Evolutionary conservation across 2,888 invertebrate genomes (phyloP), one percentile per base, ranked within the genome.

Genomic region (Lysandra coridon): DNA sequence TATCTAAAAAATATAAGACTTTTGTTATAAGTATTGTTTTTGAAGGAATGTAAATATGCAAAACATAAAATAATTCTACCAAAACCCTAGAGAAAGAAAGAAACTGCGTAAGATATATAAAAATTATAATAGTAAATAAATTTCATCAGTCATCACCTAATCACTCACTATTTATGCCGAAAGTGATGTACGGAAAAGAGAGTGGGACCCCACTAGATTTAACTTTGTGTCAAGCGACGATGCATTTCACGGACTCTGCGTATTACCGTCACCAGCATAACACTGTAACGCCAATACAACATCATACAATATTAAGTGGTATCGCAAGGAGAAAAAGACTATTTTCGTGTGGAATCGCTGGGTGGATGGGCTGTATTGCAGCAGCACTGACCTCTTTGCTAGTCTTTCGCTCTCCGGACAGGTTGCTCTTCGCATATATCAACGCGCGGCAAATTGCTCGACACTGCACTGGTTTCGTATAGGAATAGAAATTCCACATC

Each of bases 241-340:
- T 80, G 81, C 81, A 81, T 81, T 81, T 81, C 81, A 81, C 81
- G 80, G 80, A 78, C 76, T 79, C 80, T 79, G 80, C 64, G 62
- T 81, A 53, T 53, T 62, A 33, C 14, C 44, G 23, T 44, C 17
- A 40, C 10, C 7, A 4, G 10, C 40, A n/a, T 57, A 79, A 79
- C 44, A 44, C 12, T 53, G n/a, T 69, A 14, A 76, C 62, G 44
- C 76, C 60, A 33, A 62, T 12, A 14, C 37, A n/a, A 4, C 6
- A 7, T 23, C 4, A 23, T 17, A 30, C 5, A 57, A 80, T 33
- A 62, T 2, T 17, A 17, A 23, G 40, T 76, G 62, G 6, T 80
- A 78, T 1, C 0, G 1, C 4, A 10, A n/a, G 3, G 30, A 0
- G 12, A 10, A 78, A 80, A 2, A 49, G 57, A 44, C 44, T 30